A percentile compares a stretch with the other conserved stretches of the same genome.
These are phyloP conservation scores for Hoplodrina ambigua DNA, from an alignment of 2,888 invertebrate genomes.

Conservation along the genomic window DNA sequence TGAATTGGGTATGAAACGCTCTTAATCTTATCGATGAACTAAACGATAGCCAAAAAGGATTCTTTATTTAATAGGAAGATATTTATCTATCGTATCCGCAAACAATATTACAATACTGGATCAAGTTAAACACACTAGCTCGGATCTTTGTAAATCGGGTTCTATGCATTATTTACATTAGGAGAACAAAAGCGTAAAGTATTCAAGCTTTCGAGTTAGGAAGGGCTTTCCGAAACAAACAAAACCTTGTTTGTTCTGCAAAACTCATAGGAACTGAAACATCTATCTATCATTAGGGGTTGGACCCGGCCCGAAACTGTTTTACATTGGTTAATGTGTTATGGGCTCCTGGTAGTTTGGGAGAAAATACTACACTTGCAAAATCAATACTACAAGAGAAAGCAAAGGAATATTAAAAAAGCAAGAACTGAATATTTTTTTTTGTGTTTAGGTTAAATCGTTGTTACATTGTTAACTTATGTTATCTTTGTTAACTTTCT, in stretches of 20 bases:
- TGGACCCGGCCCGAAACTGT: slow-evolving; percentile 43
- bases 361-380: slow-evolving; percentile 6
- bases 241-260: slow-evolving; percentile 51
- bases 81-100: slow-evolving; percentile 1
- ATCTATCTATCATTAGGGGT: slow-evolving; percentile 53
- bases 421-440: too few relatives aligned
- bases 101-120: neutral
- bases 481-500: too few relatives aligned
- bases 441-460: too few relatives aligned
- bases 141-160: slow-evolving; percentile 15
- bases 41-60: slow-evolving; percentile 21
- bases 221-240: slow-evolving; percentile 45
- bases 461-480: too few relatives aligned
- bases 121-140: neutral
- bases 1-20: slow-evolving; percentile 18
- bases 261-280: slow-evolving; percentile 53
- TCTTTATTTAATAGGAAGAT: slow-evolving; percentile 6
- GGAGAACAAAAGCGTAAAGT: slow-evolving; percentile 36
- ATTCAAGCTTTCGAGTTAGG: slow-evolving; percentile 34
- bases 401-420: neutral
- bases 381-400: slow-evolving; percentile 1
- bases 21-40: slow-evolving; percentile 27
- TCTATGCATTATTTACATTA: slow-evolving; percentile 24
- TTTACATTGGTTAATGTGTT: slow-evolving; percentile 51
- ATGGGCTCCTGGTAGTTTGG: slow-evolving; percentile 26